Conservation (phyloP, 2,888 invertebrate species). For the Clivina fossor region DNA sequence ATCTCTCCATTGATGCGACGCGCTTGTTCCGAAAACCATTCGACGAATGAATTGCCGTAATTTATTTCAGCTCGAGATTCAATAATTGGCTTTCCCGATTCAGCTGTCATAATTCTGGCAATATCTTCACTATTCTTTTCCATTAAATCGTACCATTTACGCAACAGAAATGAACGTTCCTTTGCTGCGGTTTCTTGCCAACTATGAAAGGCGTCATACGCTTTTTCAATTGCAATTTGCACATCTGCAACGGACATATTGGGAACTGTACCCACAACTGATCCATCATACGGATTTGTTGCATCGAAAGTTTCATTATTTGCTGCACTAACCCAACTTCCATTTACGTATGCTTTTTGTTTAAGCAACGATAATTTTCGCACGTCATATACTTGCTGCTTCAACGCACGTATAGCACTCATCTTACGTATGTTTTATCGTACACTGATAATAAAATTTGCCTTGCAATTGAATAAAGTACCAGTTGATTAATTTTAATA, state of each 20-base stretch:
- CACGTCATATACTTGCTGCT: no score
- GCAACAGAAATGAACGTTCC: constrained; percentile 65
- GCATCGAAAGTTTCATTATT: constrained; percentile 74
- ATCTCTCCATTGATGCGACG: constrained; percentile 81
- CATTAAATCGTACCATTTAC: constrained; percentile 79
- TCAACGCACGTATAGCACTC: no score
- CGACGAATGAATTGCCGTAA: constrained; percentile 91
- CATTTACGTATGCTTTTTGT: constrained; percentile 68
- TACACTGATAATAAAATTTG: no score
- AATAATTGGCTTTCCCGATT: constrained; percentile 86
- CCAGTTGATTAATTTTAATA: no score
- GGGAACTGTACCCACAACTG: constrained; percentile 73
- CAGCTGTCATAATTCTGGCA: constrained; percentile 77
- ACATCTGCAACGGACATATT: constrained; percentile 80
- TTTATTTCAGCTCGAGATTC: constrained; percentile 86
- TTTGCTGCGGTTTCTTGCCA: constrained; percentile 84
- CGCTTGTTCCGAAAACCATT: constrained; percentile 96
- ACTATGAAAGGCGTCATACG: constrained; percentile 71
- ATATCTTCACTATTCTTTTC: constrained; percentile 71
- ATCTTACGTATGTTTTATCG: no score
- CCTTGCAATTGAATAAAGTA: no score
- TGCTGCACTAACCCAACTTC: constrained; percentile 74
- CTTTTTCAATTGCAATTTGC: constrained; percentile 71
- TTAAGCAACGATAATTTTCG: constrained; percentile 45
- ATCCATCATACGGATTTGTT: constrained; percentile 77